Base-by-base conservation (phyloP, 2,797 vertebrate species). In the Gila robusta region DNA sequence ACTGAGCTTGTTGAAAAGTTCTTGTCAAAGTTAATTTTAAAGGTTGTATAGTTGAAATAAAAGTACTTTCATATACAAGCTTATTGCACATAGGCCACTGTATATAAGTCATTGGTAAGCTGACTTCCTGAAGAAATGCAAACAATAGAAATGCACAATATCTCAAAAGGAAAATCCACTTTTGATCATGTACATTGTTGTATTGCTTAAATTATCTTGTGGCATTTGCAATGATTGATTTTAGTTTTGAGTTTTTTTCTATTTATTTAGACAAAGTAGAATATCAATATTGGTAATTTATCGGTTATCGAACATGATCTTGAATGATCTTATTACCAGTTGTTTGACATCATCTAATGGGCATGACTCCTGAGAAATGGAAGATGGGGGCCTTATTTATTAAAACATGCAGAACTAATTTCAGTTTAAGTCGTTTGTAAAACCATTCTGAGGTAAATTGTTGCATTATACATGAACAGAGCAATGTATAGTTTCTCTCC, bases 1-100 rank as follows among this genome's bases (percentile, higher is more conserved):
- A 32, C 26, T n/a, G 17, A 70, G n/a, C 73, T 78, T 64, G 32
- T 7, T 72, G 49, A 72, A 71, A 59, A 62, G 35, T 72, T 59
- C 9, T 47, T 70, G 32, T 37, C 79, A 6, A 70, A 44, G 82
- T 77, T 8, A 26, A 14, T 41, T 74, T 49, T 7, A n/a, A 39
- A 28, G 23, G 5, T 26, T 9, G 26, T 66, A 6, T 26, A 67
- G 26, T 76, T 47, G 41, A 66, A 64, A 64, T 44, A 28, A 41
- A 66, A 21, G 16, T 41, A 47, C 9, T 0, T 1, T 72, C 3
- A 47, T 28, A 19, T 12, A 23, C 21, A 12, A 23, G 52, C 14
- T 16, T 39, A 56, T 37, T 56, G 10, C 16, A 21, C 12, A 28
- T 66, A n/a, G 23, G n/a, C 10, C 56, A 62, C 23, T n/a, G 10